Conservation (phyloP, 2,113 vertebrate genomes). For the Ramphastos sulfuratus region DNA sequence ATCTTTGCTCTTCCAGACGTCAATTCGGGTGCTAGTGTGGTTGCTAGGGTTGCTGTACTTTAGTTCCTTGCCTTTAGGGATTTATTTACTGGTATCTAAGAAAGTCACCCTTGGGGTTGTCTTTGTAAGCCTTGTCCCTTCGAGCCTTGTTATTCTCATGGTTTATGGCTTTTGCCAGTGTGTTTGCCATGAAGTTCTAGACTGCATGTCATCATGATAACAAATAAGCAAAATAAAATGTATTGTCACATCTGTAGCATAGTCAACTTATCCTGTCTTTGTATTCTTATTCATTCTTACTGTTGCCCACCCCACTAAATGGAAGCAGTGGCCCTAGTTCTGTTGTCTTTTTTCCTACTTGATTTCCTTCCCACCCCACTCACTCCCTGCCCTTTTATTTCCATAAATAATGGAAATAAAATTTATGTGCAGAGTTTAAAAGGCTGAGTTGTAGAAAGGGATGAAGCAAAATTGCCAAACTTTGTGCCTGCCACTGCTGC, state of each 20-base stretch:
- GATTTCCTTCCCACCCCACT: too few relatives aligned
- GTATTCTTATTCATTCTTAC: conserved; percentile 39
- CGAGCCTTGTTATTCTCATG: conserved; percentile 90
- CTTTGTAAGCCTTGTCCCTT: conserved; percentile 93
- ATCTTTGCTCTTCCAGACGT: conserved; percentile 88
- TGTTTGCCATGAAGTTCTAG: conserved; percentile 89
- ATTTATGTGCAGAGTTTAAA: background rate
- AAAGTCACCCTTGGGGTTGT: conserved; percentile 88
- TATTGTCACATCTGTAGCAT: conserved; percentile 40
- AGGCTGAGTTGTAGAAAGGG: background rate
- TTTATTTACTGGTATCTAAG: conserved; percentile 94
- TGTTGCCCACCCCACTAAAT: background rate
- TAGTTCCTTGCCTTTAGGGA: conserved; percentile 92
- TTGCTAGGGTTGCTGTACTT: conserved; percentile 91
- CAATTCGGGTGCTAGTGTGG: conserved; percentile 88
- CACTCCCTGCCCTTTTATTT: accelerated
- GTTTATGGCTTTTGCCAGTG: conserved; percentile 94
- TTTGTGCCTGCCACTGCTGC: background rate
- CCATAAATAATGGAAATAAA: background rate
- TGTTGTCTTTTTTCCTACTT: background rate
- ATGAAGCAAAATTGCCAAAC: background rate
- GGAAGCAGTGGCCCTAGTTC: background rate
- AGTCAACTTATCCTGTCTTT: conserved; percentile 20
- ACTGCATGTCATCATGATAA: conserved; percentile 84
- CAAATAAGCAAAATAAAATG: conserved; percentile 4